phyloP scores from a whole-genome alignment of 2,888 invertebrate species.

The Xanthorhoe designata region DNA sequence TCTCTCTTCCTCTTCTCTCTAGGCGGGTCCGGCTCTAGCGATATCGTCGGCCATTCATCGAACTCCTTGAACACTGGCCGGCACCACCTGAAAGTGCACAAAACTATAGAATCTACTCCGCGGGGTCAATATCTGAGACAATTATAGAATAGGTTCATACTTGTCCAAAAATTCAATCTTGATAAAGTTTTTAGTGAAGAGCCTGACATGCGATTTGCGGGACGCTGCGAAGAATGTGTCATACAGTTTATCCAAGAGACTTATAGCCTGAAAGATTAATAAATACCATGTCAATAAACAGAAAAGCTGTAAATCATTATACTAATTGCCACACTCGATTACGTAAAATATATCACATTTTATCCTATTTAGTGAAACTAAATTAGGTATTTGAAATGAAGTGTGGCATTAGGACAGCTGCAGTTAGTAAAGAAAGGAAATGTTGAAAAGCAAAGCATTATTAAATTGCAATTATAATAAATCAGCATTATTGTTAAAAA shows the following conservation, averaged over 20 bases:
- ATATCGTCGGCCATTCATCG: slow-evolving; percentile 87
- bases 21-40: slow-evolving; percentile 72
- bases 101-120: slow-evolving; percentile 22
- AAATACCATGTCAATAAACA: slow-evolving; percentile 73
- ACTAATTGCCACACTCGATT: slow-evolving; percentile 18
- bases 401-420: slow-evolving; percentile 25
- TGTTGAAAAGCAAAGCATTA: slow-evolving; percentile 28
- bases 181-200: slow-evolving; percentile 88
- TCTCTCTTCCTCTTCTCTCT: slow-evolving; percentile 69
- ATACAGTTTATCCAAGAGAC: slow-evolving; percentile 88
- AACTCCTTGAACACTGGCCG: slow-evolving; percentile 88
- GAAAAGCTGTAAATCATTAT: slow-evolving; percentile 45
- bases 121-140: slow-evolving; percentile 39
- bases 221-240: slow-evolving; percentile 82
- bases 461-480: slow-evolving; percentile 7
- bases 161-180: slow-evolving; percentile 90
- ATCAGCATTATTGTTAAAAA: slow-evolving; percentile 31
- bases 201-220: slow-evolving; percentile 85
- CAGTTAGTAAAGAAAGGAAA: slow-evolving; percentile 45
- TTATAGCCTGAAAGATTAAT: slow-evolving; percentile 86
- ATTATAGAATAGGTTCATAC: slow-evolving; percentile 68
- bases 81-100: slow-evolving; percentile 75
- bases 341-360: neutral
- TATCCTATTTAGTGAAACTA: slow-evolving; percentile 1
- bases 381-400: slow-evolving; percentile 5